Evolutionary conservation across 2,888 invertebrate genomes (phyloP).

Genomic region (Andrena fulva): DNA sequence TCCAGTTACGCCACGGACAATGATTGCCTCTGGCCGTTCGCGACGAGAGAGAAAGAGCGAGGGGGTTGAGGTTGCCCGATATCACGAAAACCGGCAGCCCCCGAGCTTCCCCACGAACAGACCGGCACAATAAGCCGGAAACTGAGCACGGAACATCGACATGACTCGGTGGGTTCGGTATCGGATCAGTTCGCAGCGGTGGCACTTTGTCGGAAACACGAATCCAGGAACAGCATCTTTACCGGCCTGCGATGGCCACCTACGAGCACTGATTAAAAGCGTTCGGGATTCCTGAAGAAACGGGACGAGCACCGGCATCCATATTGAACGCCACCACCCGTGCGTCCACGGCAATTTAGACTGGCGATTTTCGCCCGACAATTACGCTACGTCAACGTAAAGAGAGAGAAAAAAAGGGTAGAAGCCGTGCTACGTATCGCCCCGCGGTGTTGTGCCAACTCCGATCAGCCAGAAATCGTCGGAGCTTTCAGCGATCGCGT

Average conservation of each 20-base stretch:
- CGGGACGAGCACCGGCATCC: not conserved
- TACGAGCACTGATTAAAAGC: not conserved
- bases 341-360: constrained; percentile 2
- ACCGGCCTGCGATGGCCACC: not conserved
- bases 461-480: constrained; percentile 53
- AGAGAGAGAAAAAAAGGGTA: not conserved
- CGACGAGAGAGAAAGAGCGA: not conserved
- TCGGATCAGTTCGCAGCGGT: constrained; percentile 16
- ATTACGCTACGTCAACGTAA: constrained; percentile 18
- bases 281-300: not conserved
- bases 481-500: constrained; percentile 43
- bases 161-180: not conserved
- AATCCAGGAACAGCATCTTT: not conserved
- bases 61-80: constrained; percentile 33
- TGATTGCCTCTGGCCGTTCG: constrained; percentile 55
- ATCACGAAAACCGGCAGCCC: constrained; percentile 22
- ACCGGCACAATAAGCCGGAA: constrained; percentile 41
- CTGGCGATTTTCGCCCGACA: constrained; percentile 14
- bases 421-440: constrained; percentile 9
- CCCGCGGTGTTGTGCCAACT: constrained; percentile 58
- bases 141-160: constrained; percentile 7
- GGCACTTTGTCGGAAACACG: not conserved
- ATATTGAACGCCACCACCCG: not conserved
- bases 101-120: constrained; percentile 1
- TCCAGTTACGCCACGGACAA: constrained; percentile 69